Percentiles rank a stretch among this genome's conserved stretches.
Evolutionary conservation across 2,888 invertebrate genomes (phyloP).

Genomic region (Latrodectus elegans): DNA sequence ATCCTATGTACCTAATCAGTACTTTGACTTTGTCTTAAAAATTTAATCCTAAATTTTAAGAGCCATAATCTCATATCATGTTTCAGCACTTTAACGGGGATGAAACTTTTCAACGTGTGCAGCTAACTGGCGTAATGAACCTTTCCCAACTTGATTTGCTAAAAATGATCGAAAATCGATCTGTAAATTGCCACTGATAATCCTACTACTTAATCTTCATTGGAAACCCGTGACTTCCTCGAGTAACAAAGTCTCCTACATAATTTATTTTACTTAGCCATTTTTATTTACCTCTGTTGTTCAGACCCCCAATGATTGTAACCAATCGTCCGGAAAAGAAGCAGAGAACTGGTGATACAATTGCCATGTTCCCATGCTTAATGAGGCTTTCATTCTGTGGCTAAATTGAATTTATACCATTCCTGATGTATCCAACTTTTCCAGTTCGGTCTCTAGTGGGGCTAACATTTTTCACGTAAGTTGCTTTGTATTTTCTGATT

Average conservation of each 20-base stretch:
- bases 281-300: background rate
- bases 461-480: no score
- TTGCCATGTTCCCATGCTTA: constrained; percentile 28
- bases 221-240: constrained; percentile 16
- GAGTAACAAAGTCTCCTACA: constrained; percentile 19
- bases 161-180: background rate
- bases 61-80: no score
- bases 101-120: constrained; percentile 31
- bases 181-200: constrained; percentile 45
- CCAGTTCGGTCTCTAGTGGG: no score
- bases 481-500: no score
- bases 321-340: background rate
- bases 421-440: background rate
- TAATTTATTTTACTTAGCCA: constrained; percentile 47
- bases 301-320: constrained; percentile 5
- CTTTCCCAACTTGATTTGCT: background rate
- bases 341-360: background rate
- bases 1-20: no score
- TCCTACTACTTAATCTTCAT: constrained; percentile 50
- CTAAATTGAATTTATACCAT: constrained; percentile 7
- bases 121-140: constrained; percentile 44
- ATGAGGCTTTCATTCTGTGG: constrained; percentile 48
- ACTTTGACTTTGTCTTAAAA: no score
- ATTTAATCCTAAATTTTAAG: no score
- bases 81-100: background rate